Evolutionary conservation across 1,140 invertebrate genomes (phyloP).

Genomic region (Halyomorpha halys): DNA sequence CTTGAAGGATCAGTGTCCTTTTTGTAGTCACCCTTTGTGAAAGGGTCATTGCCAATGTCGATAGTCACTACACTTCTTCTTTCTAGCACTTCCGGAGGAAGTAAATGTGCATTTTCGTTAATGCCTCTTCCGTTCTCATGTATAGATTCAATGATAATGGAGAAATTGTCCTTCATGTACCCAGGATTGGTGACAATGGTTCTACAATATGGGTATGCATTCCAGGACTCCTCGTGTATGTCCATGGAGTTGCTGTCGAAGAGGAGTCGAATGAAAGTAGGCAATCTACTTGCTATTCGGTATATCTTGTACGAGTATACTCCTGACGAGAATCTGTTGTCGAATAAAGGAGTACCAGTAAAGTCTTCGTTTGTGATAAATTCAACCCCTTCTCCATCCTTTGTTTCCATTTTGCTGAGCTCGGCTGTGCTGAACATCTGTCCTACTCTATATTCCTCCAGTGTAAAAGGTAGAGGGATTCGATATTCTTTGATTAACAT

Average conservation of each 20-base stretch:
- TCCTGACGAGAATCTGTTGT: background rate
- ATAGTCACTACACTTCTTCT: background rate
- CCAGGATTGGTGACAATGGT: background rate
- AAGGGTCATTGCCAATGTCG: background rate
- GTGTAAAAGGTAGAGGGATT: slow-evolving; percentile 91
- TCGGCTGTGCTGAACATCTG: slow-evolving; percentile 99
- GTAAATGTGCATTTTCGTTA: background rate
- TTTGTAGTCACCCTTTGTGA: no score
- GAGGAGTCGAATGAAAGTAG: background rate
- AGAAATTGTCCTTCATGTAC: slow-evolving; percentile 5
- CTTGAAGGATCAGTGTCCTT: no score
- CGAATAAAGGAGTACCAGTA: slow-evolving; percentile 15
- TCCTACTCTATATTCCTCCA: slow-evolving; percentile 95
- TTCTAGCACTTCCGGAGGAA: background rate
- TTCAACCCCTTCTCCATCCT: slow-evolving; percentile 93
- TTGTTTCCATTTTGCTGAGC: slow-evolving; percentile 65
- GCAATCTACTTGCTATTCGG: background rate
- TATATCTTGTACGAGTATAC: slow-evolving; percentile 9
- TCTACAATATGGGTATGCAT: background rate
- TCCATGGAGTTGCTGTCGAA: background rate
- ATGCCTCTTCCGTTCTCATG: background rate
- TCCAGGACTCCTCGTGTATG: slow-evolving; percentile 7
- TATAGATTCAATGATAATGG: background rate
- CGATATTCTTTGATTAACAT: slow-evolving; percentile 99
- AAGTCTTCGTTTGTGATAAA: slow-evolving; percentile 97